Base-by-base conservation (phyloP, 1,140 invertebrate species). In the Elysia chlorotica region DNA sequence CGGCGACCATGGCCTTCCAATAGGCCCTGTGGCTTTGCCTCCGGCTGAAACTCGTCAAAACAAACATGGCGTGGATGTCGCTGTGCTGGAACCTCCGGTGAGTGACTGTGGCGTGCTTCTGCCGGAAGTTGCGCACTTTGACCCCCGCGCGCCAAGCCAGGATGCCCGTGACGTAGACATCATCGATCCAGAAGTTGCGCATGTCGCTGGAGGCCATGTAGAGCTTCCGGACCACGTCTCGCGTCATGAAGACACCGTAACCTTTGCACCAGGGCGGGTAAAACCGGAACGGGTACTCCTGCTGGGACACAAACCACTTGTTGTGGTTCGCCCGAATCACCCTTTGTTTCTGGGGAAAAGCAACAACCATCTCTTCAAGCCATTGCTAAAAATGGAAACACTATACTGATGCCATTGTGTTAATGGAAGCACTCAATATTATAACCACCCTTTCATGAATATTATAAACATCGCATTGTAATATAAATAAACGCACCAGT, bases 171-270 rank as follows among this genome's bases (percentile, higher is more conserved):
- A 62, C 61, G 31, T 62, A 62, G 28, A 62, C 61, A 31, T 62
- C 61, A 62, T 62, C 61, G 33, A 62, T 31, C 61, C 61, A 62
- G 61, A 62, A 62, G 61, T 2, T 35, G 21, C 61, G 23, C 28
- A 62, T 31, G 30, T 62, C 28, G 6, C 61, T 23, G 6, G 61
- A 62, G 6, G 61, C 61, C 25, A 28, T 28, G 6, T 28, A 31
- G 5, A 62, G 61, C 61, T 62, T 21, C 61, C n/a, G 41, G 10
- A 48, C 41, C 41, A 48, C 41, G 41, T 48, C 41, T 14, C 41
- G 41, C n/a, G 41, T 14, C 41, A 48, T 48, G 41, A 48, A n/a
- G 41, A 48, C n/a, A 14, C 41, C 41, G 41, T 14, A 48, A n/a
- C 41, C 41, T n/a, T 14, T 10, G 41, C 41, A 48, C 41, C 41